These are phyloP conservation scores for Lasiommata megera DNA, from an alignment of 2,888 invertebrate genomes.

Conservation along the genomic window DNA sequence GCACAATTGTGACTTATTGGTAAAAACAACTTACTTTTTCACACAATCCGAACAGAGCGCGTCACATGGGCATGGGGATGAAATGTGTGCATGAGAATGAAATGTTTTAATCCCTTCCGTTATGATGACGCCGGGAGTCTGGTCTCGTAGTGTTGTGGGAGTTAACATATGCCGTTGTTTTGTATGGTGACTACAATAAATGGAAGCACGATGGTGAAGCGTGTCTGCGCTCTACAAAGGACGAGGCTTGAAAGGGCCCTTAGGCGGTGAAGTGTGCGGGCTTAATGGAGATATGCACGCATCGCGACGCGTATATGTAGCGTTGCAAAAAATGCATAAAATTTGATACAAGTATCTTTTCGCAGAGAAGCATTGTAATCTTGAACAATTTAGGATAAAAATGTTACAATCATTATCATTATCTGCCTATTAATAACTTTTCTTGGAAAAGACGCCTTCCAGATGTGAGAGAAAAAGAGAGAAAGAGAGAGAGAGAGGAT, in stretches of 20 bases:
- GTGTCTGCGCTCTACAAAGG: slow-evolving; percentile 35
- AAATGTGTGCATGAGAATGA: slow-evolving; percentile 7
- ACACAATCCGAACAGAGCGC: not conserved
- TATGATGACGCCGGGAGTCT: slow-evolving; percentile 26
- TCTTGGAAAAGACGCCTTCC: too few species aligned
- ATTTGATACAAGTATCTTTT: slow-evolving; percentile 8
- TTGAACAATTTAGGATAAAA: too few species aligned
- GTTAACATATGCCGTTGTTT: slow-evolving; percentile 33
- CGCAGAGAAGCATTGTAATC: not conserved
- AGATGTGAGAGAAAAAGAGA: too few species aligned
- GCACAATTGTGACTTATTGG: slow-evolving; percentile 7
- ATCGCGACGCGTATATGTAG: slow-evolving; percentile 36
- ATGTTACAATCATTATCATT: too few species aligned
- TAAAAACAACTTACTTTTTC: not conserved
- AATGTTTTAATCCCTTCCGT: slow-evolving; percentile 20
- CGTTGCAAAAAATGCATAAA: slow-evolving; percentile 18
- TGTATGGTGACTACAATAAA: slow-evolving; percentile 35
- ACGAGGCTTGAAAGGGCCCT: slow-evolving; percentile 37
- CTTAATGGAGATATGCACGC: slow-evolving; percentile 34
- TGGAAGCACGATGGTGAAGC: slow-evolving; percentile 32
- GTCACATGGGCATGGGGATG: not conserved
- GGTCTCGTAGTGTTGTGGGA: slow-evolving; percentile 30
- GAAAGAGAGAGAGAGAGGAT: too few species aligned
- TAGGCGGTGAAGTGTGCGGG: slow-evolving; percentile 35
- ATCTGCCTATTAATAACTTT: too few species aligned